These are phyloP conservation scores for Drosophila anomalata DNA, from an alignment of 2,888 invertebrate genomes.

Conservation along the genomic window DNA sequence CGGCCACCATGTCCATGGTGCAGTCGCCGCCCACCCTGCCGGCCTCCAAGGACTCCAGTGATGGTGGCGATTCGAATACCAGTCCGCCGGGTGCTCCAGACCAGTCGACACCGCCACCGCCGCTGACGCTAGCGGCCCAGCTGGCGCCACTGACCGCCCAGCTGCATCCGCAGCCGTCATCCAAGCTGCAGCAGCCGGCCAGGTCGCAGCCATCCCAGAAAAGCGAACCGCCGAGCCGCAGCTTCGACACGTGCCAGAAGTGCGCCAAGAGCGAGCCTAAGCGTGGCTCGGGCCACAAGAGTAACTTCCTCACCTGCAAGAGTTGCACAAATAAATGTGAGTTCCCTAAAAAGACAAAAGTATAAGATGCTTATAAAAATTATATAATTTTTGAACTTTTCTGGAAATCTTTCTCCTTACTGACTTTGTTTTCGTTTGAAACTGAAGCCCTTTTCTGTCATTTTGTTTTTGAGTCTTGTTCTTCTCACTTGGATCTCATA, in stretches of 20 bases:
- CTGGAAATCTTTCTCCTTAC: no score
- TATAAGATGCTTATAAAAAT: no score
- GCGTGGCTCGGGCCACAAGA: constrained; percentile 75
- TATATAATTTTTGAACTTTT: no score
- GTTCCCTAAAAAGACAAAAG: background rate
- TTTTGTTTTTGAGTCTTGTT: no score
- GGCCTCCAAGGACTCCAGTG: background rate
- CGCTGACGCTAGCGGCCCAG: constrained; percentile 2
- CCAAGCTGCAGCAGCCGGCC: constrained; percentile 1
- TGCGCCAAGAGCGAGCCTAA: constrained; percentile 74
- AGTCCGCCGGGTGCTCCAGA: background rate
- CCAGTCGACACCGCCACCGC: constrained; percentile 14
- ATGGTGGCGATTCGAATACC: background rate
- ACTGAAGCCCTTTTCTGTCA: no score
- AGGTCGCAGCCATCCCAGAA: constrained; percentile 3
- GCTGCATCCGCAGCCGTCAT: background rate
- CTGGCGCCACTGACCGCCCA: constrained; percentile 10
- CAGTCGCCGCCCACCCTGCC: constrained; percentile 11
- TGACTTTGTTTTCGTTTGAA: no score
- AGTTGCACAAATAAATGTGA: constrained; percentile 74
- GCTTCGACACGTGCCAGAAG: constrained; percentile 65
- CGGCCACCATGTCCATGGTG: background rate
- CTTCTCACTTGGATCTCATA: no score
- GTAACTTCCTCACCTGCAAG: constrained; percentile 77
- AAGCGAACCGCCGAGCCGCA: background rate